Conservation (phyloP, 2,113 vertebrate species). For the Cariama cristata region DNA sequence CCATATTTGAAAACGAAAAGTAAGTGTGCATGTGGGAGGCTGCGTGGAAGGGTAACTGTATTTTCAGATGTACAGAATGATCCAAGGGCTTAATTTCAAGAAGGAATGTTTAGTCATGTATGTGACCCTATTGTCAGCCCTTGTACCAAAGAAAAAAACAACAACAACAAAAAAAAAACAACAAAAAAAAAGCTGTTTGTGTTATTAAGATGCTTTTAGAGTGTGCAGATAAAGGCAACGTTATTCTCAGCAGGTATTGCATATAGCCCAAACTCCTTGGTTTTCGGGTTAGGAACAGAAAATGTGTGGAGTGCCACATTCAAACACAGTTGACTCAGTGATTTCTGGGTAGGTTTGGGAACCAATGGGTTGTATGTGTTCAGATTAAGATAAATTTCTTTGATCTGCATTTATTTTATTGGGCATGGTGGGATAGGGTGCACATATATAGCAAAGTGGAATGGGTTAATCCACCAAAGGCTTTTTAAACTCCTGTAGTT, state of each 20-base stretch:
- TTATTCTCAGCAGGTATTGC: background rate
- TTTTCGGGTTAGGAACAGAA: background rate
- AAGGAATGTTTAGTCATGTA: background rate
- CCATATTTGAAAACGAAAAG: background rate
- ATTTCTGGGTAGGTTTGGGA: background rate
- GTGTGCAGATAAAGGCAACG: background rate
- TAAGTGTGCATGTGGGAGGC: too few species aligned
- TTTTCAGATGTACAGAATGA: background rate
- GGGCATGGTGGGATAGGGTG: background rate
- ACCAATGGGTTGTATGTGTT: background rate
- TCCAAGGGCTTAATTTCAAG: background rate
- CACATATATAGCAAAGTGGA: background rate
- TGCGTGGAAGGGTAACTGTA: background rate
- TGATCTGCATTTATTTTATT: background rate
- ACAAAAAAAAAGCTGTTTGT: background rate
- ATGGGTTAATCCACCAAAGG: background rate
- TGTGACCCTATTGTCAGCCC: background rate
- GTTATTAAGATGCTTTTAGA: background rate
- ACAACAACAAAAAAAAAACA: background rate
- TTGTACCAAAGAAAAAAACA: background rate
- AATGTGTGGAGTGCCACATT: background rate
- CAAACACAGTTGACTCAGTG: background rate
- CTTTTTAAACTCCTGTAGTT: background rate
- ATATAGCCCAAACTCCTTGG: background rate
- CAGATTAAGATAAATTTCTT: background rate